Conservation (phyloP, 2,797 vertebrate species). For the Pampus argenteus region DNA sequence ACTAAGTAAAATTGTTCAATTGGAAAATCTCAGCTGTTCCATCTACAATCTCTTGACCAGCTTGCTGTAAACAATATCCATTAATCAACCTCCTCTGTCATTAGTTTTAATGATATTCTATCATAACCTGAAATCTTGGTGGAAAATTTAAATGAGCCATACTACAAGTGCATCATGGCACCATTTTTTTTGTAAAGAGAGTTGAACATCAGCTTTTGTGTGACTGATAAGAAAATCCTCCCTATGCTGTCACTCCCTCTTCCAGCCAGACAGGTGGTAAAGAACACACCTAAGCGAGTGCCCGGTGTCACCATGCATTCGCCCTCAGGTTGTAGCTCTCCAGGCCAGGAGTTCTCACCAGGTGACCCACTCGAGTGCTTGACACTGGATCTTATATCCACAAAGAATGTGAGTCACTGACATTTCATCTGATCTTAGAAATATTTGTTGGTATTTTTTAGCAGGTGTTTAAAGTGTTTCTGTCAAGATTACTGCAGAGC, state of each 20-base stretch:
- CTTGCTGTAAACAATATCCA: background rate
- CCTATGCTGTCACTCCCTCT: constrained; percentile 47
- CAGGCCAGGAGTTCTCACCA: constrained; percentile 88
- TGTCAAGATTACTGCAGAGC: background rate
- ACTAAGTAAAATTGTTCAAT: background rate
- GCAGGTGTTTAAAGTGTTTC: background rate
- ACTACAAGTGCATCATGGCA: background rate
- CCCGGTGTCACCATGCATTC: constrained; percentile 88
- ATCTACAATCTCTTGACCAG: background rate
- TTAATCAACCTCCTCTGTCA: constrained; percentile 8
- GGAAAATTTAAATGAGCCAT: background rate
- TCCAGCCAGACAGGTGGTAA: constrained; percentile 94
- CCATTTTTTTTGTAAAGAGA: background rate
- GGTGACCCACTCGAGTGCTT: constrained; percentile 86
- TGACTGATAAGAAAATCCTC: constrained; percentile 46
- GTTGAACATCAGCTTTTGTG: constrained; percentile 9
- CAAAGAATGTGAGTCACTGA: constrained; percentile 74
- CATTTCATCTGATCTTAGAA: background rate
- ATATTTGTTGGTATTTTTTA: background rate
- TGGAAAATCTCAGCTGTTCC: constrained; percentile 8
- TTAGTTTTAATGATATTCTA: background rate
- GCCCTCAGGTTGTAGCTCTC: constrained; percentile 89
- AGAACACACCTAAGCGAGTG: constrained; percentile 90
- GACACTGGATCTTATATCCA: constrained; percentile 85
- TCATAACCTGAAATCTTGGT: background rate